phyloP scores from a whole-genome alignment of 2,113 vertebrate genomes.

The Manacus vitellinus region DNA sequence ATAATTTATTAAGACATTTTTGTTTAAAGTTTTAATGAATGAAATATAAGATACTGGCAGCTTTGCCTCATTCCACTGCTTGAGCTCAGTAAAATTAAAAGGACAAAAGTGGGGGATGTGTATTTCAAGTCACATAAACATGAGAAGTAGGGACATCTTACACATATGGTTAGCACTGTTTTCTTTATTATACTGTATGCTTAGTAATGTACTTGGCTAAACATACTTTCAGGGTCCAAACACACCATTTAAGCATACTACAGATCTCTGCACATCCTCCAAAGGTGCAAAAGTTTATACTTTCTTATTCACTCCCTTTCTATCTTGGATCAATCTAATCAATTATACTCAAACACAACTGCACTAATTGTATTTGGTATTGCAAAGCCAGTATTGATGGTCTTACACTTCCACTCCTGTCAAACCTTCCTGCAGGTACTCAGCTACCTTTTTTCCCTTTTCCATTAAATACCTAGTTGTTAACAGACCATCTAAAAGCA shows the following conservation, averaged over 20 bases:
- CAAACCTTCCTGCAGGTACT: neutral
- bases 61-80: constrained; percentile 30
- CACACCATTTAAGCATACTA: neutral
- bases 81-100: constrained; percentile 12
- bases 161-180: neutral
- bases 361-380: neutral
- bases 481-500: neutral
- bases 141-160: neutral
- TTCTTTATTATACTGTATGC: neutral
- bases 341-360: neutral
- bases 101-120: neutral
- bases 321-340: neutral
- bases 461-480: neutral
- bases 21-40: constrained; percentile 18
- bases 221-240: neutral
- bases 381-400: neutral
- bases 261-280: neutral
- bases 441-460: neutral
- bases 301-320: neutral
- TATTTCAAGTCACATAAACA: neutral
- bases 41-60: constrained; percentile 39
- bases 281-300: neutral
- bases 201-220: neutral
- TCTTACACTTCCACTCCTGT: neutral
- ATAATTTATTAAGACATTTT: neutral